phyloP scores from a whole-genome alignment of 2,797 vertebrate genomes.

The Gambelia wislizenii region DNA sequence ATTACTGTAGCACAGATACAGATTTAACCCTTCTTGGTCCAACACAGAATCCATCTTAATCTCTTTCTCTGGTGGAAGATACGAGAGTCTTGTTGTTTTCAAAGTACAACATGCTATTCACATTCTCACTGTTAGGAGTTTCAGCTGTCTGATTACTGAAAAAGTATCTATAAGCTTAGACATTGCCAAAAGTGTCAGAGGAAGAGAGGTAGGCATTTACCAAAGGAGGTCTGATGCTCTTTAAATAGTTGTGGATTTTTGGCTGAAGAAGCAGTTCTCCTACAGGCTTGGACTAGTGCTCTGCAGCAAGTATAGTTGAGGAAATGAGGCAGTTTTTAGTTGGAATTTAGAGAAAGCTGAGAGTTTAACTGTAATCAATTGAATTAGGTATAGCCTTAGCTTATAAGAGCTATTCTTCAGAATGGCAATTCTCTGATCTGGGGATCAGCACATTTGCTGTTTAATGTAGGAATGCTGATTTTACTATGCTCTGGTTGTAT shows the following conservation, averaged over 20 bases:
- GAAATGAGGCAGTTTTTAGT: conserved; percentile 3
- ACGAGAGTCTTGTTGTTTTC: not conserved
- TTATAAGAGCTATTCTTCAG: not conserved
- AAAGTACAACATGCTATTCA: conserved; percentile 23
- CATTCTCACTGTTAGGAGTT: not conserved
- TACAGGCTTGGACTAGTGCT: not conserved
- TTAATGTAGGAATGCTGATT: not conserved
- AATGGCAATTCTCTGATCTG: not conserved
- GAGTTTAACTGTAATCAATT: conserved; percentile 6
- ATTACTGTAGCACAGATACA: conserved; percentile 3
- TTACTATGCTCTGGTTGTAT: not conserved
- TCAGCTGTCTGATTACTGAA: not conserved
- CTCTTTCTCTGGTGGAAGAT: conserved; percentile 8
- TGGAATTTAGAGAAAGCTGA: not conserved
- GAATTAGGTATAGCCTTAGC: not conserved
- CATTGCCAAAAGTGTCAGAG: not conserved
- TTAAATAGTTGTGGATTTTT: not conserved
- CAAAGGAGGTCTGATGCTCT: not conserved
- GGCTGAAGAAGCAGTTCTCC: not conserved
- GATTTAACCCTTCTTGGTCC: conserved; percentile 17
- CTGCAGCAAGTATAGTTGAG: not conserved
- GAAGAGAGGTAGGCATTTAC: not conserved
- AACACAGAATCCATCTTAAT: not conserved
- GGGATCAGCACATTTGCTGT: not conserved
- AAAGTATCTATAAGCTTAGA: not conserved